These are phyloP conservation scores for Peucedramus taeniatus DNA, from an alignment of 2,113 vertebrate genomes.

Conservation along the genomic window DNA sequence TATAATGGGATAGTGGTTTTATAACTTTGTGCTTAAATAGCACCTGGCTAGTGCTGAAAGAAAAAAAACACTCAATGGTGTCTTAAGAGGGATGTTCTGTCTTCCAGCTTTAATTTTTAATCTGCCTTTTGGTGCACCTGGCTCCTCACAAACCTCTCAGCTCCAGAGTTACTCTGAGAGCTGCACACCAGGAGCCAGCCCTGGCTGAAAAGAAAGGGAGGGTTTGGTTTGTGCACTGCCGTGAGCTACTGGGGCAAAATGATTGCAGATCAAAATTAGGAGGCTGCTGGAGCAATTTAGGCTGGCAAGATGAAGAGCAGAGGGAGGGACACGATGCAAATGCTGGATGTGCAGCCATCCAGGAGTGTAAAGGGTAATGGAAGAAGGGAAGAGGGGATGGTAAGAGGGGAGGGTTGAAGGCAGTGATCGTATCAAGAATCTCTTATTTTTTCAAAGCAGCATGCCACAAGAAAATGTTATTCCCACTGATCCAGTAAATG, in stretches of 20 bases:
- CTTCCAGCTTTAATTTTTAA: neutral
- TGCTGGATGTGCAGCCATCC: neutral
- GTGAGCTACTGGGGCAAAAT: neutral
- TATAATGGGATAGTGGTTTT: neutral
- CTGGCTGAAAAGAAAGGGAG: neutral
- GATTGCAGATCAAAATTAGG: neutral
- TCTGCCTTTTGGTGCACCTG: neutral
- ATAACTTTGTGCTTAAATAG: neutral
- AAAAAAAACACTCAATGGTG: neutral
- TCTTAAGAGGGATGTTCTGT: neutral
- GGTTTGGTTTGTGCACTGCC: neutral
- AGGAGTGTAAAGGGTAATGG: neutral
- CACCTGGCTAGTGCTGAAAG: neutral
- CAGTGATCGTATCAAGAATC: neutral
- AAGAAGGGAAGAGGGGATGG: neutral
- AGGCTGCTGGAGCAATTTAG: neutral
- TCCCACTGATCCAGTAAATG: conserved; percentile 5
- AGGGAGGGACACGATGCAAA: neutral
- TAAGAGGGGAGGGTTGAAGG: neutral
- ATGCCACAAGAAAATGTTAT: neutral
- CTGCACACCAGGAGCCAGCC: neutral
- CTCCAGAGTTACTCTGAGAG: neutral
- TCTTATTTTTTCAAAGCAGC: neutral
- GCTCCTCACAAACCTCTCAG: neutral
- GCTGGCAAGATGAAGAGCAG: neutral